Evolutionary conservation across 2,113 vertebrate species (phyloP).

Genomic region (Pholis gunnellus): DNA sequence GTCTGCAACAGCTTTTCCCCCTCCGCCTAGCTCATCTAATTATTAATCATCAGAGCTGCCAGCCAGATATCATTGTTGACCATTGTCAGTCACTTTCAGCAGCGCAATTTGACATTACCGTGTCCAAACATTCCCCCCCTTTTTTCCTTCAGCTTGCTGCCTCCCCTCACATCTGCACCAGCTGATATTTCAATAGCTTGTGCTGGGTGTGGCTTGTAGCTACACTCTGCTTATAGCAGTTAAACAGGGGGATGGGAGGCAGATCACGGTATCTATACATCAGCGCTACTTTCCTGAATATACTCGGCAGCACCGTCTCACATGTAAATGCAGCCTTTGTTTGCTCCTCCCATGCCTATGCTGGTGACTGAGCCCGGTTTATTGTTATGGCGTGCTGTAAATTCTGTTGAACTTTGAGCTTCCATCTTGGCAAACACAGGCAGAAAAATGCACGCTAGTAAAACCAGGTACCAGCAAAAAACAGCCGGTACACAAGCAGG

Average conservation of each 20-base stretch:
- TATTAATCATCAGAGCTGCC: slow-evolving; percentile 59
- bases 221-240: slow-evolving; percentile 57
- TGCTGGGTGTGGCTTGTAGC: slow-evolving; percentile 74
- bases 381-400: slow-evolving; percentile 75
- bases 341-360: slow-evolving; percentile 65
- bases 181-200: slow-evolving; percentile 73
- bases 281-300: slow-evolving; percentile 64
- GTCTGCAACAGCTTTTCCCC: slow-evolving; percentile 49
- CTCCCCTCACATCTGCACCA: slow-evolving; percentile 57
- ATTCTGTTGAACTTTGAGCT: slow-evolving; percentile 81
- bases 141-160: slow-evolving; percentile 36
- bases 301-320: slow-evolving; percentile 58
- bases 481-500: neutral
- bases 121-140: slow-evolving; percentile 36
- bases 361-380: slow-evolving; percentile 63
- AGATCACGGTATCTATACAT: slow-evolving; percentile 70
- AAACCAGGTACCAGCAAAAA: slow-evolving; percentile 34
- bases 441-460: slow-evolving; percentile 40
- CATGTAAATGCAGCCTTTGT: slow-evolving; percentile 75
- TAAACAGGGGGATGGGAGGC: slow-evolving; percentile 71
- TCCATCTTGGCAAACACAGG: slow-evolving; percentile 56
- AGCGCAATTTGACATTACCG: slow-evolving; percentile 24
- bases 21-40: slow-evolving; percentile 47
- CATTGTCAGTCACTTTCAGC: slow-evolving; percentile 41
- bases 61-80: slow-evolving; percentile 42